Conservation (phyloP, 2,113 vertebrate species). For the Etheostoma spectabile region DNA sequence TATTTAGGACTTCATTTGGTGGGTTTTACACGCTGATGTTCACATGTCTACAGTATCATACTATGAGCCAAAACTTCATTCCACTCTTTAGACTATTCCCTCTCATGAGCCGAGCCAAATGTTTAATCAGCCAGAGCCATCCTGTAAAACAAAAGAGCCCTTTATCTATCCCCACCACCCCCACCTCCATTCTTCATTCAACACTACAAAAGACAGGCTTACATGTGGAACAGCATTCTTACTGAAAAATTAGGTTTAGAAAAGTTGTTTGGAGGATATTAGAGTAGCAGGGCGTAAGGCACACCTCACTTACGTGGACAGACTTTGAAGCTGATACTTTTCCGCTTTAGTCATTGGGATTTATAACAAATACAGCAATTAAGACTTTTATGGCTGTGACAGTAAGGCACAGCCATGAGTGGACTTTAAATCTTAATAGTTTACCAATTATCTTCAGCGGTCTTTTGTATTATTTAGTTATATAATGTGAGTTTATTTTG, state of each 20-base stretch:
- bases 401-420: conserved; percentile 24
- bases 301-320: neutral
- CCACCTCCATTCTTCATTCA: conserved; percentile 13
- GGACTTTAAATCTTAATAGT: conserved; percentile 77
- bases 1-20: neutral
- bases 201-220: conserved; percentile 34
- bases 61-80: conserved; percentile 31
- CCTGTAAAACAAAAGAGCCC: conserved; percentile 72
- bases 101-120: conserved; percentile 65
- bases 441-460: conserved; percentile 65
- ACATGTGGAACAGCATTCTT: conserved; percentile 13
- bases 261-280: conserved; percentile 1
- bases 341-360: conserved; percentile 23
- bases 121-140: conserved; percentile 65
- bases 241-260: conserved; percentile 1
- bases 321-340: neutral
- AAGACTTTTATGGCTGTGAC: conserved; percentile 65
- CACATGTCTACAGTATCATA: neutral
- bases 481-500: neutral
- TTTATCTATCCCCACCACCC: conserved; percentile 43
- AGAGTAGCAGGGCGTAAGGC: fast-evolving
- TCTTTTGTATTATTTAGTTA: neutral
- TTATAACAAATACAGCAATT: conserved; percentile 63
- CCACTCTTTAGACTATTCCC: conserved; percentile 8
- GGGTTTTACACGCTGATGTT: neutral